These are phyloP conservation scores for Hylyphantes graminicola DNA, from an alignment of 1,140 invertebrate species.

Conservation along the genomic window DNA sequence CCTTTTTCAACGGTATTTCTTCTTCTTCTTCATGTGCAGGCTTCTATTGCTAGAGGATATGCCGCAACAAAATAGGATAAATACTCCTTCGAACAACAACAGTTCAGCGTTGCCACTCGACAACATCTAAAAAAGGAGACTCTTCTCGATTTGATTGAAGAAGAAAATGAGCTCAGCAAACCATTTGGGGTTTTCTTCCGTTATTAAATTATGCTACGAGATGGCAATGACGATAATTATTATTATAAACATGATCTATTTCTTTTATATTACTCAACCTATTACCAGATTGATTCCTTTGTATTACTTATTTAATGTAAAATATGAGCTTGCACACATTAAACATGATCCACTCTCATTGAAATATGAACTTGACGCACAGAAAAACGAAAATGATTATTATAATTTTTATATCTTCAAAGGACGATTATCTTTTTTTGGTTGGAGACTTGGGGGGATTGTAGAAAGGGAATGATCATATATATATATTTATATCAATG, in stretches of 20 bases:
- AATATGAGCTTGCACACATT: conserved; percentile 47
- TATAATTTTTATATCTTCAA: no score
- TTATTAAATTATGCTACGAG: not conserved
- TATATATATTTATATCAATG: conserved; percentile 9
- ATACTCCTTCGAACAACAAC: conserved; percentile 15
- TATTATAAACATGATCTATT: not conserved
- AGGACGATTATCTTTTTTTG: not conserved
- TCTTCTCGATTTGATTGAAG: conserved; percentile 24
- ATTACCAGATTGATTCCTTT: not conserved
- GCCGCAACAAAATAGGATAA: not conserved
- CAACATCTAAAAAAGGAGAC: conserved; percentile 16
- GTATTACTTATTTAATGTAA: conserved; percentile 11
- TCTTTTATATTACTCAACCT: conserved; percentile 18
- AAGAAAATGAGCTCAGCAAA: conserved; percentile 32
- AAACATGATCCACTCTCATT: not conserved
- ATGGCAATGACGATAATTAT: conserved; percentile 36
- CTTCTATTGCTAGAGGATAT: no score
- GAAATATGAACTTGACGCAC: no score
- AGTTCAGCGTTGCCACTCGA: conserved; percentile 15
- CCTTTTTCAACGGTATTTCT: no score
- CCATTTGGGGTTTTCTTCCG: not conserved
- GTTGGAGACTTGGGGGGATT: conserved; percentile 23
- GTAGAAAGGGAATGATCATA: conserved; percentile 31
- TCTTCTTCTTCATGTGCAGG: no score
- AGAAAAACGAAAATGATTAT: no score